These are phyloP conservation scores for Crypturellus undulatus DNA, from an alignment of 2,113 vertebrate genomes.

Conservation along the genomic window DNA sequence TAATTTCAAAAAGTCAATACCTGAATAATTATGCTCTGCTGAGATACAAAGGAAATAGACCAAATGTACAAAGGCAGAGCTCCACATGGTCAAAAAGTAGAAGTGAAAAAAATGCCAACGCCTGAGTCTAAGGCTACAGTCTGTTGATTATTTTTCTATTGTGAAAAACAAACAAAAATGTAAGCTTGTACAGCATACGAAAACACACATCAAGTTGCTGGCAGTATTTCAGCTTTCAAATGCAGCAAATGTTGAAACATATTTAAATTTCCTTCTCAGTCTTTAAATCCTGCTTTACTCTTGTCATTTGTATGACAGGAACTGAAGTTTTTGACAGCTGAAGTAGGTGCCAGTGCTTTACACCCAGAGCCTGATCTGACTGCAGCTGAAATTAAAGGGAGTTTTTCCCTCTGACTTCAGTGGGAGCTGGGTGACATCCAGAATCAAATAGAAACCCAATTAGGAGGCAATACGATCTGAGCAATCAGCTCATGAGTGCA, in stretches of 20 bases:
- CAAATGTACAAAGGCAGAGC: constrained; percentile 16
- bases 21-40: not conserved
- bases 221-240: constrained; percentile 56
- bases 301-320: constrained; percentile 29
- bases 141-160: constrained; percentile 60
- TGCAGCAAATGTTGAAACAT: constrained; percentile 50
- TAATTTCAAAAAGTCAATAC: not conserved
- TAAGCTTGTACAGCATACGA: constrained; percentile 14
- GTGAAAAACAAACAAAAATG: constrained; percentile 54
- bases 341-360: constrained; percentile 22
- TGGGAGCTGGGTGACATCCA: not conserved
- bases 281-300: constrained; percentile 37
- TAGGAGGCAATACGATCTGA: not conserved
- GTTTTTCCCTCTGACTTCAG: not conserved
- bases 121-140: constrained; percentile 20
- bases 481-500: not conserved
- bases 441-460: not conserved
- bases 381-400: constrained; percentile 3
- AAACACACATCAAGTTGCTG: constrained; percentile 57
- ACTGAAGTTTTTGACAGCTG: constrained; percentile 55
- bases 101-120: constrained; percentile 11
- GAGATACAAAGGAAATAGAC: not conserved
- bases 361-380: not conserved
- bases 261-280: constrained; percentile 46
- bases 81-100: not conserved